Base-by-base conservation (phyloP, 2,113 vertebrate species). In the Tenebrosternarchus preto region DNA sequence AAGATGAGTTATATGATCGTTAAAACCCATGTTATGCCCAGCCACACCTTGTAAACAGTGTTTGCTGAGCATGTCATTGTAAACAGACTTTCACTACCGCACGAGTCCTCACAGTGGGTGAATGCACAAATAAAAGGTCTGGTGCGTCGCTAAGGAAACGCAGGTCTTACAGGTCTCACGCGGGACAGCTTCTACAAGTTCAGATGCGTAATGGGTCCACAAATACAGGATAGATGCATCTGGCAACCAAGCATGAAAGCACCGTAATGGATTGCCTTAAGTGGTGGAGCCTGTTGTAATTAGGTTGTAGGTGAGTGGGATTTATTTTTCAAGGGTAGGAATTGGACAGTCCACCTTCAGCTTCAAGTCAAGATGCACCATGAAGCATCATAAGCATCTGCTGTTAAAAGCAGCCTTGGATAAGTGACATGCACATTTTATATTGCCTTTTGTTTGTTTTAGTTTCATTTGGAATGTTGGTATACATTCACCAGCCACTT, bases 121-220 rank as follows among this genome's bases (percentile, higher is more conserved):
- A 69, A 67, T 72, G 60, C 57, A 81, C 55, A 67, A 31, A 70
- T 81, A 80, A 83, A 81, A 81, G 75, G 56, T n/a, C 66, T 55
- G 20, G 24, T 43, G n/a, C 64, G 19, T 69, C 53, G 61, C 55
- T 64, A 63, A 81, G 77, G 59, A 46, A 53, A 53, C 66, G 15
- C 4, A 17, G 61, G 55, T 75, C 46, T 25, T 20, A 31, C 46
- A 59, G 64, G 19, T 43, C 63, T 81, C 71, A 78, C 60, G 57
- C 80, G 78, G 71, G 67, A 81, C 83, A 76, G 66, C 81, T 79
- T n/a, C 36, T 50, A 12, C 39, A 43, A 43, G 12, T 50, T 12
- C 12, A 46, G 3, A 46, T 53, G 69, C 31, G 60, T 66, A 63
- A 78, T 83, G 76, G 67, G 72, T 36, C 66, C 3, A 12, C 43